A percentile compares a stretch with the other conserved stretches of the same genome.
phyloP scores from a whole-genome alignment of 2,797 vertebrate species.

The Melanotaenia nigrans region DNA sequence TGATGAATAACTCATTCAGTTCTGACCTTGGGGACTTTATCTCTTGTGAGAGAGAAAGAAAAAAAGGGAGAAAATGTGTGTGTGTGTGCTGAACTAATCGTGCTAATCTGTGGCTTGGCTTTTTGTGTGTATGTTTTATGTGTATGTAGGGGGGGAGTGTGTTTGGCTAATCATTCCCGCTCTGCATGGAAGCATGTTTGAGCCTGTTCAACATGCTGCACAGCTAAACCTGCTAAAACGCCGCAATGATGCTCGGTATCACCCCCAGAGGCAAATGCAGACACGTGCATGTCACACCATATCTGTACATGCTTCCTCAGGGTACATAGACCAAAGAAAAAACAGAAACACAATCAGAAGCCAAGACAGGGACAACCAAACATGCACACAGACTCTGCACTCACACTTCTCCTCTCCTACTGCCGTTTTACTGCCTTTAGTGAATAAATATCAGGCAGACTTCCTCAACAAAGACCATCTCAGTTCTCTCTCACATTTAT shows the following conservation, averaged over 20 bases:
- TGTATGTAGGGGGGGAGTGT: constrained; percentile 37
- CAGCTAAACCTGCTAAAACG: constrained; percentile 58
- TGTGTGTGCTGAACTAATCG: constrained; percentile 65
- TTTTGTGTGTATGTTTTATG: constrained; percentile 46
- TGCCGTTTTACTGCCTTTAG: constrained; percentile 31
- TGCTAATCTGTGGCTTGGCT: constrained; percentile 64
- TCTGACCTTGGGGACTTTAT: constrained; percentile 79
- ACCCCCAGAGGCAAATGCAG: constrained; percentile 38
- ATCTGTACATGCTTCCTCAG: constrained; percentile 37
- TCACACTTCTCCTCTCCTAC: constrained; percentile 18
- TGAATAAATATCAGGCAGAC: constrained; percentile 60
- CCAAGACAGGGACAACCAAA: constrained; percentile 26
- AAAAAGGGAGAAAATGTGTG: constrained; percentile 34
- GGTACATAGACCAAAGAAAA: constrained; percentile 19
- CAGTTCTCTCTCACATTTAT: constrained; percentile 65
- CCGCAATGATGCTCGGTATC: constrained; percentile 53
- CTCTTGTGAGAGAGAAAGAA: constrained; percentile 47
- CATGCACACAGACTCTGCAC: constrained; percentile 35
- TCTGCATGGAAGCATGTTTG: constrained; percentile 55
- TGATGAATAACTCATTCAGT: constrained; percentile 75
- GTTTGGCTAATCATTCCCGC: constrained; percentile 54
- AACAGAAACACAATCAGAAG: constrained; percentile 23
- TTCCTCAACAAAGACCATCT: constrained; percentile 67
- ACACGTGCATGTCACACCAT: not conserved
- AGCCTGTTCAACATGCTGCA: constrained; percentile 73